Evolutionary conservation across 2,888 invertebrate species (phyloP), one percentile per base, ranked within the genome.

Genomic region (Keiferia lycopersicella): DNA sequence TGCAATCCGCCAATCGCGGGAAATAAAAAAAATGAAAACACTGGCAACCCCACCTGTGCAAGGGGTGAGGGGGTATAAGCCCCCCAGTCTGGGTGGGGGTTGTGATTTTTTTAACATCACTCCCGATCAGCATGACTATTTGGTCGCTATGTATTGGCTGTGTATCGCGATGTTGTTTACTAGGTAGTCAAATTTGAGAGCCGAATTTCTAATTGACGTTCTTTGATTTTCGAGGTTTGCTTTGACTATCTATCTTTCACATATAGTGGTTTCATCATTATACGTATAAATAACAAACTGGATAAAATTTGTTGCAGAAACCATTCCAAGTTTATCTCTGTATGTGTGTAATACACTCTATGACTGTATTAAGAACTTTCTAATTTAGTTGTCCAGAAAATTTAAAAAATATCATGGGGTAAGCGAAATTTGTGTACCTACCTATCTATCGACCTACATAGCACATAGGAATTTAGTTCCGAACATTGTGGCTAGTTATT

Each of bases 1-100:
- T 90, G 91, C 90, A 90, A 89, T 88, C 90, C 90, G 86, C 89
- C 91, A 90, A 89, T 90, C 88, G 87, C 78, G 87, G 85, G 89
- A 87, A 90, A 91, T 88, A 88, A 91, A 90, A 91, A 90, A 87
- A 91, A 91, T 89, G 87, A 91, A 90, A 91, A 90, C 88, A 89
- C 72, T 78, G 82, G 77, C 83, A 75, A 79, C 87, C 84, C 86
- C 84, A 83, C 85, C 85, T 82, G 82, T 80, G 75, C 74, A 16
- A 10, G 11, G 59, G 20, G 41, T 20, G 20, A 26, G 57, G 34
- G 38, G 34, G 22, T 20, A 11, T 34, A 11, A 16, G n/a, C 16
- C 73, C 74, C 73, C 73, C 71, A 75, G 76, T 80, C 83, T 78
- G 76, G 73, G 73, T 26, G 20, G 50, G 85, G 74, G 86, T 81